A percentile compares a stretch with the other conserved stretches of the same genome.
phyloP scores from a whole-genome alignment of 2,797 vertebrate species.

The Hydrophis major region DNA sequence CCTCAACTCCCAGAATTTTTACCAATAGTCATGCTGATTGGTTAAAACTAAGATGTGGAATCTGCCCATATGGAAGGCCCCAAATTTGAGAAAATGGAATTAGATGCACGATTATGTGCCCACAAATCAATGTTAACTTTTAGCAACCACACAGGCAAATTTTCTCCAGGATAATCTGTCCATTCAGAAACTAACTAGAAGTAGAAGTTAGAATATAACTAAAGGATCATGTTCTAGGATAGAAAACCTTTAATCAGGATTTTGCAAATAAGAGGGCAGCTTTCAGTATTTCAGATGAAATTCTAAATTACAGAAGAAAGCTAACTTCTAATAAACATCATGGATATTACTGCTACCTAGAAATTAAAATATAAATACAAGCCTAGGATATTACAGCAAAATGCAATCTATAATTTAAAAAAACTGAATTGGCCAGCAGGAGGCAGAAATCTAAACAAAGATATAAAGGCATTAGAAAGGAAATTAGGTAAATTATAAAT shows the following conservation, averaged over 20 bases:
- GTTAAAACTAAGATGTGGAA: neutral
- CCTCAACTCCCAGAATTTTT: neutral
- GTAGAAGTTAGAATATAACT: neutral
- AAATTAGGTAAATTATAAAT: neutral
- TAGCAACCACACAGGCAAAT: neutral
- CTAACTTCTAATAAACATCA: neutral
- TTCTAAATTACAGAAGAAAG: neutral
- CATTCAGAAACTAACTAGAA: neutral
- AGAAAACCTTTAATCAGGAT: neutral
- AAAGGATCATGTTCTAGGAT: neutral
- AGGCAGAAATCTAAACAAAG: constrained; percentile 8
- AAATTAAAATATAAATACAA: neutral
- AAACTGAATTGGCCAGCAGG: neutral
- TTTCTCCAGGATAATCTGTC: neutral
- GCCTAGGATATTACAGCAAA: neutral
- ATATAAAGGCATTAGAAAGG: neutral
- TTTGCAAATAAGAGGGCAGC: neutral
- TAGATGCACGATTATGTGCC: neutral
- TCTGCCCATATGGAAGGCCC: neutral
- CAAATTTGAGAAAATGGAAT: neutral
- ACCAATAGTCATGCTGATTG: neutral
- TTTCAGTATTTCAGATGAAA: neutral
- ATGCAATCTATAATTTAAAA: neutral
- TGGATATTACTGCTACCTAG: neutral
- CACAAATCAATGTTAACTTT: neutral